phyloP scores from a whole-genome alignment of 2,113 vertebrate genomes.

The Planiliza haematocheilus region DNA sequence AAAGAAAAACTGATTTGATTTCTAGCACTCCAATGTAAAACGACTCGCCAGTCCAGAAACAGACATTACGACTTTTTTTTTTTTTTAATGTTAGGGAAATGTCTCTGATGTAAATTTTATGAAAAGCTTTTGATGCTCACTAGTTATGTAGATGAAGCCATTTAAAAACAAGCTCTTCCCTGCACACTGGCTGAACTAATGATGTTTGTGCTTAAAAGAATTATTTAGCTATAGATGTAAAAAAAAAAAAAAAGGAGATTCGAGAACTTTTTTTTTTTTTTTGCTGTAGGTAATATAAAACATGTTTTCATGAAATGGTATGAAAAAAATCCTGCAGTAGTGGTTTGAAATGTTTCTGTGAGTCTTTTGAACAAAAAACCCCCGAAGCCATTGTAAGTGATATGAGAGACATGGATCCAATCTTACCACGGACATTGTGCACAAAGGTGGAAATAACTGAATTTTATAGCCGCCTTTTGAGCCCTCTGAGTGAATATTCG shows the following conservation, averaged over 20 bases:
- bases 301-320: background rate
- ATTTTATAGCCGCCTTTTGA: background rate
- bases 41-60: background rate
- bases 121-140: slow-evolving; percentile 36
- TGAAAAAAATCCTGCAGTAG: too few species aligned
- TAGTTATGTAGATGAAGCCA: slow-evolving; percentile 16
- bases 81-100: too few species aligned
- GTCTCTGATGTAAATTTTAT: slow-evolving; percentile 33
- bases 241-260: background rate
- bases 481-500: background rate
- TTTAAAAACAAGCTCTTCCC: background rate
- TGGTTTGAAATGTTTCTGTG: too few species aligned
- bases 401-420: background rate
- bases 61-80: background rate
- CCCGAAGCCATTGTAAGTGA: too few species aligned
- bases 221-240: slow-evolving; percentile 7
- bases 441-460: background rate
- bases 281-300: too few species aligned
- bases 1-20: slow-evolving; percentile 5
- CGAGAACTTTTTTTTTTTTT: too few species aligned
- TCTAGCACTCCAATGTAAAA: background rate
- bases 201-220: slow-evolving; percentile 4
- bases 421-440: background rate
- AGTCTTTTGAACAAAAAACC: too few species aligned
- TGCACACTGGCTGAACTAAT: slow-evolving; percentile 19